Base-by-base conservation (phyloP, 2,113 vertebrate genomes). In the Myotis lucifugus region DNA sequence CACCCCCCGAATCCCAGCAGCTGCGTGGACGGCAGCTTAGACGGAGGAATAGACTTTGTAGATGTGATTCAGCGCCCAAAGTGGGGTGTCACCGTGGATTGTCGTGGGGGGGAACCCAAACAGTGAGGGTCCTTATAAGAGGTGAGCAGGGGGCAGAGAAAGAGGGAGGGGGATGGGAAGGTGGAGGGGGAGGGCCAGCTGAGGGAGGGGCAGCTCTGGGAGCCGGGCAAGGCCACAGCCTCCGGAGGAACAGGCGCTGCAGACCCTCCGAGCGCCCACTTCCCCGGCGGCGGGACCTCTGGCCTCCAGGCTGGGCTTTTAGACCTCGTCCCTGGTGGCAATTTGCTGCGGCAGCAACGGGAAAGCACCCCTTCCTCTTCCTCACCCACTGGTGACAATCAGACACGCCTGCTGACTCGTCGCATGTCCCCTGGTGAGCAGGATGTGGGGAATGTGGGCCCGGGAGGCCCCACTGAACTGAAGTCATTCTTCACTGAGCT, bases 11-110 rank as follows among this genome's bases (percentile, higher is more conserved):
- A 12, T 21, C 46, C 32, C 70, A 4, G 34, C 37, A 34, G 48
- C 59, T 18, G 18, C 0, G 27, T 21, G 2, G 12, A 2, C 0
- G 1, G 37, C 10, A 3, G 66, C 66, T 25, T 3, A 1, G 2
- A 1, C 0, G 12, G 54, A 37, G 46, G 64, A 11, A 3, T 1
- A 0, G 27, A 15, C 77, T 29, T 34, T 17, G 48, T 37, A 9
- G 66, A 18, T 1, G 54, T 2, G 73, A 40, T 17, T 54, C 4
- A 34, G 32, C 8, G 4, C 59, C 6, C 7, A 61, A 61, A 19
- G 40, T 25, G 42, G 40, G 21, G 18, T 18, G 19, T 18, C 6
- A 15, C 6, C 9, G 4, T 14, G 46, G 48, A 27, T 6, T 13
- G 54, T 17, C 4, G 1, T 5, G 37, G 61, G 29, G 56, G 56